Conservation (phyloP, 2,888 invertebrate genomes). For the Alloplasta piceator region DNA sequence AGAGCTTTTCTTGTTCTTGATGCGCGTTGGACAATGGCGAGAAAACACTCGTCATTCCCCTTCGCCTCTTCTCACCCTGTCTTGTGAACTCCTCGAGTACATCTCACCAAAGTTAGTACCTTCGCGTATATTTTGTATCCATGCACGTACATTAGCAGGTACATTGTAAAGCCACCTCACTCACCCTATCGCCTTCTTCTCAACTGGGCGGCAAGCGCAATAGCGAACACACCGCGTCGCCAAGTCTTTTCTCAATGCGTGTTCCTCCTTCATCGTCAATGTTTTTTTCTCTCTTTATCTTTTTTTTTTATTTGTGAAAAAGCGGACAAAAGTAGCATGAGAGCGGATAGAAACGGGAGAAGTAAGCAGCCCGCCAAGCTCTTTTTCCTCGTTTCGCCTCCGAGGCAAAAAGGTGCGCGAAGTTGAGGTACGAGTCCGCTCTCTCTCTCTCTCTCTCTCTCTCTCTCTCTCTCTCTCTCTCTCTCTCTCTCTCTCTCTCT, state of each 20-base stretch:
- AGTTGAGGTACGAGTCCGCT: constrained; percentile 13
- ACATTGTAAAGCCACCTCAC: constrained; percentile 24
- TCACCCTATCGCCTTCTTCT: constrained; percentile 55
- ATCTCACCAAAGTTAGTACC: constrained; percentile 63
- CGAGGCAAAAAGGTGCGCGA: constrained; percentile 64
- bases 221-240: constrained; percentile 47
- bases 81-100: constrained; percentile 61
- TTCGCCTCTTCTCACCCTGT: constrained; percentile 61
- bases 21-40: constrained; percentile 80
- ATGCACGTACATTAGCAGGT: constrained; percentile 16
- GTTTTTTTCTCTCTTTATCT: constrained; percentile 64
- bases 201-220: constrained; percentile 52
- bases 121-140: constrained; percentile 1
- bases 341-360: constrained; percentile 64
- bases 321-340: constrained; percentile 76
- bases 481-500: background rate
- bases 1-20: constrained; percentile 79
- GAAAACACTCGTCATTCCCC: constrained; percentile 73
- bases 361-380: constrained; percentile 70
- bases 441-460: background rate
- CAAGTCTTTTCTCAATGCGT: constrained; percentile 72
- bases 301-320: constrained; percentile 65
- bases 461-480: background rate
- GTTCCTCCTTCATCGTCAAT: constrained; percentile 50
- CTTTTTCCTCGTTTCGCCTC: constrained; percentile 65